These are phyloP conservation scores for Gobio occitaniae DNA, from an alignment of 2,797 vertebrate species.

Conservation along the genomic window DNA sequence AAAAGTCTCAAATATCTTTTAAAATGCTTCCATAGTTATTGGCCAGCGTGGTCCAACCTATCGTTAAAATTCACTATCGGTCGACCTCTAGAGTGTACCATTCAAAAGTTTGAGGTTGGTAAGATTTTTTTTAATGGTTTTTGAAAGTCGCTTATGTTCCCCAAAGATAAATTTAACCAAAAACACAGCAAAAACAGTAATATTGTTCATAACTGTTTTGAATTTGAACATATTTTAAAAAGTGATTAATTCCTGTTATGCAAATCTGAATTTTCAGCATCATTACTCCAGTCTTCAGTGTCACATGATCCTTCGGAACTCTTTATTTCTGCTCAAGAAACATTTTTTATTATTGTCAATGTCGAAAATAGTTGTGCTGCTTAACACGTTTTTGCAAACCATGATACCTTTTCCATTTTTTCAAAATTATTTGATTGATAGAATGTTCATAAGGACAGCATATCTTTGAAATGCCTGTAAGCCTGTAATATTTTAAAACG, in stretches of 20 bases:
- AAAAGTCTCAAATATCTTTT: too few species aligned
- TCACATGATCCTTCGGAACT: background rate
- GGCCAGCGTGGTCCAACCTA: too few species aligned
- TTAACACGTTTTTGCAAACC: background rate
- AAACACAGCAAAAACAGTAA: too few species aligned
- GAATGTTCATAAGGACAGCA: background rate
- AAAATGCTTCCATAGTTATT: too few species aligned
- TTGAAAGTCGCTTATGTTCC: too few species aligned
- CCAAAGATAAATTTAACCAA: too few species aligned
- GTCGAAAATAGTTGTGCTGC: background rate
- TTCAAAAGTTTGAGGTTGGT: too few species aligned
- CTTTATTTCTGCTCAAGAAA: background rate
- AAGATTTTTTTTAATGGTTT: too few species aligned
- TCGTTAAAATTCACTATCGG: too few species aligned
- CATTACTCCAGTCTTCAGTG: background rate
- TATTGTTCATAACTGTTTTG: too few species aligned
- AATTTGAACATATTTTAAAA: background rate
- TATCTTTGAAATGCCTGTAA: background rate
- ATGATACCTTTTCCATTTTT: background rate
- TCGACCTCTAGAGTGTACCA: too few species aligned
- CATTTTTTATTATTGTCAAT: background rate
- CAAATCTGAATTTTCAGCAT: background rate
- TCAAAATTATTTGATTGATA: background rate
- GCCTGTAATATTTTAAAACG: background rate
- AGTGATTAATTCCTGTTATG: background rate